Conservation (phyloP, 2,113 vertebrate species). For the Antennarius striatus region DNA sequence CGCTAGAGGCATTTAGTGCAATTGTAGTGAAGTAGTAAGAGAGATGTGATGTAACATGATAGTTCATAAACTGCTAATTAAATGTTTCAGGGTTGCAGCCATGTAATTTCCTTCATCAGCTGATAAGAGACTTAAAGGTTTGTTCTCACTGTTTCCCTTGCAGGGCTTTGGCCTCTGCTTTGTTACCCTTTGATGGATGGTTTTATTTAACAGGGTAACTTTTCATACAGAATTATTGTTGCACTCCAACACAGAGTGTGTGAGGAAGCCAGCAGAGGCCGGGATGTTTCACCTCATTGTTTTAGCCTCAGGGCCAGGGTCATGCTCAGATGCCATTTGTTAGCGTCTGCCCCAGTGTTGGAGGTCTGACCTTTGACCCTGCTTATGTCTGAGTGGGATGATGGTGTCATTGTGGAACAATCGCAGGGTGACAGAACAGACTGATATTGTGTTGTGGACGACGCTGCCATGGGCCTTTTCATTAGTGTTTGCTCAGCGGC, state of each 20-base stretch:
- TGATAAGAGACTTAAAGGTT: constrained; percentile 70
- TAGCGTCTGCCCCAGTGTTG: constrained; percentile 43
- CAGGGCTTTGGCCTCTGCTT: constrained; percentile 55
- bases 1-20: constrained; percentile 39
- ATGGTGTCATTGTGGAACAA: constrained; percentile 68
- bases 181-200: constrained; percentile 65
- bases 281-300: constrained; percentile 41
- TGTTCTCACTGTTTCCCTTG: constrained; percentile 45
- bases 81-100: constrained; percentile 67
- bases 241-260: not conserved
- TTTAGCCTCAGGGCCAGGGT: constrained; percentile 48
- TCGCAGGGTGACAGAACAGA: constrained; percentile 41
- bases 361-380: constrained; percentile 68
- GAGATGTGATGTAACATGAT: constrained; percentile 59
- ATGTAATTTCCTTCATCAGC: constrained; percentile 66
- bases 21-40: constrained; percentile 40
- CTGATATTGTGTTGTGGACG: constrained; percentile 31
- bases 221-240: constrained; percentile 53
- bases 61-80: constrained; percentile 70
- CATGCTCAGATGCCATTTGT: constrained; percentile 49
- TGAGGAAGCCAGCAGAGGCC: constrained; percentile 12
- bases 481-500: constrained; percentile 15
- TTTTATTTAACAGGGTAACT: constrained; percentile 53
- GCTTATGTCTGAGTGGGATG: constrained; percentile 62
- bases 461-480: constrained; percentile 32